A percentile compares a stretch with the other conserved stretches of the same genome.
Conservation (phyloP, 2,113 vertebrate genomes). For the Entosphenus tridentatus region DNA sequence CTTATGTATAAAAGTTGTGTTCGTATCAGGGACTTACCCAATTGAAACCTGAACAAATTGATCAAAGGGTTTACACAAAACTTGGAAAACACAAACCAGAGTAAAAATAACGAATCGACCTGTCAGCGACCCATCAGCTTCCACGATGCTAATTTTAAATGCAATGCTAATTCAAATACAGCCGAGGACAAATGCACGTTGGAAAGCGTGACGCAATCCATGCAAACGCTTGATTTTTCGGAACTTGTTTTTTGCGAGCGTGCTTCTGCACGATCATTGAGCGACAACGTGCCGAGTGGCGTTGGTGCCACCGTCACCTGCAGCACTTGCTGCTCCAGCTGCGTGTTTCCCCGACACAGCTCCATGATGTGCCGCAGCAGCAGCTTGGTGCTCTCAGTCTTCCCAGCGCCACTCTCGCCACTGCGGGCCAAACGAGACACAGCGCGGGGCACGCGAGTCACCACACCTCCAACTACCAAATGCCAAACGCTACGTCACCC, state of each 20-base stretch:
- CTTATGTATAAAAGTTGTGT: no score
- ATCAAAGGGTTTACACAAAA: no score
- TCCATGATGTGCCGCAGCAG: constrained; percentile 32
- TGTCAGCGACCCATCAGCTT: no score
- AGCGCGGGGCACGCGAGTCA: not conserved
- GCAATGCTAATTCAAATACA: no score
- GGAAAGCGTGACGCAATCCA: no score
- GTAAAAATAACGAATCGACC: no score
- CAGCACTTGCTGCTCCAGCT: constrained; percentile 33
- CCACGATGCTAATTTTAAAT: no score
- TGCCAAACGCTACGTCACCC: not conserved
- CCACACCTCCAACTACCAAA: not conserved
- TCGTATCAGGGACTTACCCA: no score
- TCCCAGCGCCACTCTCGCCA: constrained; percentile 37
- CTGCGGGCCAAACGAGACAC: constrained; percentile 17
- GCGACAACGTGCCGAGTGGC: not conserved
- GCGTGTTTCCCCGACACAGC: constrained; percentile 24
- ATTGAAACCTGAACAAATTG: no score
- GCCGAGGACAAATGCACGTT: no score
- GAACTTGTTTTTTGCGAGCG: not conserved
- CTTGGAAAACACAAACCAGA: no score
- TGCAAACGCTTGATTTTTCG: no score
- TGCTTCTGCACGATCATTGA: not conserved
- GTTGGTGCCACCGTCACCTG: constrained; percentile 21
- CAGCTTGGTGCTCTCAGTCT: constrained; percentile 34